Evolutionary conservation across 2,888 invertebrate species (phyloP), one percentile per base, ranked within the genome.

Genomic region (Melanophora roralis): DNA sequence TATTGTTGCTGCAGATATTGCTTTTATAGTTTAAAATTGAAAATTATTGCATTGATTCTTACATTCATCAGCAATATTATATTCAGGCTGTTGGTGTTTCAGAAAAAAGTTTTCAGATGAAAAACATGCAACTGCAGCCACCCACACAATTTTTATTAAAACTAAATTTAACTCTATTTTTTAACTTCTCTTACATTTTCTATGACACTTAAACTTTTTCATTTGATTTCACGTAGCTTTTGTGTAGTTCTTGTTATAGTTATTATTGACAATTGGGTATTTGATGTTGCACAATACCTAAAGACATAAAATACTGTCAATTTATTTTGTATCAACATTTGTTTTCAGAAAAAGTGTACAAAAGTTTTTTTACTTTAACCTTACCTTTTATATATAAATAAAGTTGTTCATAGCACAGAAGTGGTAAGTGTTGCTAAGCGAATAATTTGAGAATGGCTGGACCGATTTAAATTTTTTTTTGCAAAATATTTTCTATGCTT

Each of bases 291-390:
- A 43, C 45, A 45, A 6, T 27, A 27, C 27, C 3, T 27, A n/a
- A n/a, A n/a, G n/a, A 27, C 27, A 60, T 9, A 45, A n/a, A 11
- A 7, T 60, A 27, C 16, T 60, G 60, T 45, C 60, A 45, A 45
- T 60, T 60, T 16, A 32, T 60, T 27, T 49, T 34, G 16, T 40
- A 53, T 71, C 60, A 71, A 34, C 47, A 59, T 72, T 62, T 59
- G 21, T 60, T 40, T 34, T 16, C 9, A 19, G 19, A 27, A 53
- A 32, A 60, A 45, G 43, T 60, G 43, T 27, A 27, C n/a, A n/a
- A 60, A 14, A 43, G 60, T 12, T 11, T 9, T 9, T 23, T 21
- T 49, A 5, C 23, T 23, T 45, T 21, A 16, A 16, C 23, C 23
- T 49, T 49, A 21, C 11, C 38, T 27, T n/a, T n/a, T n/a, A n/a